Evolutionary conservation across 2,797 vertebrate species (phyloP).

Genomic region (Triplophysa bombifrons): DNA sequence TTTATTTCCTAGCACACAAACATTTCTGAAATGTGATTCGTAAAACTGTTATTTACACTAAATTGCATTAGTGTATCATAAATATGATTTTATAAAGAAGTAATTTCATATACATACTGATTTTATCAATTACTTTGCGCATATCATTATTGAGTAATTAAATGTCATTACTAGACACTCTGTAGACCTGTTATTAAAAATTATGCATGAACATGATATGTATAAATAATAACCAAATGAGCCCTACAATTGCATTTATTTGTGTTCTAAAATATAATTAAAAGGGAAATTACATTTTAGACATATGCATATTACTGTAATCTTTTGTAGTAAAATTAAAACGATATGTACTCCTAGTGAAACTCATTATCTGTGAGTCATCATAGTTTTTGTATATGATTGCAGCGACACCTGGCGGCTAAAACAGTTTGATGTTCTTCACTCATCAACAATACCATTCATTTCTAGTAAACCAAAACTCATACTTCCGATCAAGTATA

Average conservation of each 20-base stretch:
- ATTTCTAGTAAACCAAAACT: not conserved
- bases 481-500: not conserved
- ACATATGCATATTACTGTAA: too few species aligned
- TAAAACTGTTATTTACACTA: not conserved
- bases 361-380: not conserved
- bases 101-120: not conserved
- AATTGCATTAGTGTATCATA: not conserved
- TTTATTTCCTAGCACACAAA: too few species aligned
- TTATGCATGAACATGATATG: not conserved
- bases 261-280: not conserved
- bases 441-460: not conserved
- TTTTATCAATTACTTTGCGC: not conserved
- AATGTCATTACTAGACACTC: not conserved
- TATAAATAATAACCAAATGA: not conserved
- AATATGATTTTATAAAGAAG: not conserved
- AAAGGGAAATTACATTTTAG: too few species aligned
- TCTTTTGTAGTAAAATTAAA: too few species aligned
- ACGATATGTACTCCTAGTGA: not conserved
- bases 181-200: not conserved
- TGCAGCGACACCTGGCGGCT: constrained; percentile 11
- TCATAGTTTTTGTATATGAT: not conserved
- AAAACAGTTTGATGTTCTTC: not conserved
- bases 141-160: not conserved
- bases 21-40: not conserved
- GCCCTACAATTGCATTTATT: not conserved